Percentiles rank a stretch among this genome's conserved stretches.
Conservation (phyloP, 2,797 vertebrate species). For the Xiphorhynchus erythropygius region DNA sequence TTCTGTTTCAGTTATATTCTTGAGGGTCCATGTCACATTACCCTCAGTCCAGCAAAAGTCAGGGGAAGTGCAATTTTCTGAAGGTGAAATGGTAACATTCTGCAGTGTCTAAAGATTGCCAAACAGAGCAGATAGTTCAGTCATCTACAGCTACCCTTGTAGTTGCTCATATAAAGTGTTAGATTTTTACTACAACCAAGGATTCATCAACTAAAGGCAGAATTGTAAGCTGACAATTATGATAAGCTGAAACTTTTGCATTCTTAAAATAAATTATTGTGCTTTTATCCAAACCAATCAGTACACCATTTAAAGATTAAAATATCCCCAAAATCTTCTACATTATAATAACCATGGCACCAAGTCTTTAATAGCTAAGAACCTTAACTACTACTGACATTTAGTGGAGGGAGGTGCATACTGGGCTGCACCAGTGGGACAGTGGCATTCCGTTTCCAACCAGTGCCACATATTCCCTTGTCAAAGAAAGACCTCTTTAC, state of each 20-base stretch:
- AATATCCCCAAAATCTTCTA: not conserved
- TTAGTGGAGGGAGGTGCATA: not conserved
- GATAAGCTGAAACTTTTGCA: not conserved
- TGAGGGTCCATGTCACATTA: slow-evolving; percentile 75
- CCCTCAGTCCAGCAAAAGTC: slow-evolving; percentile 80
- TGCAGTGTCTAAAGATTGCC: slow-evolving; percentile 57
- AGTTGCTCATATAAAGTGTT: not conserved
- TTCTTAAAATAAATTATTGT: not conserved
- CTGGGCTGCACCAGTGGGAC: not conserved
- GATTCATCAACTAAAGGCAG: not conserved
- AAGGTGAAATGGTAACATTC: slow-evolving; percentile 81
- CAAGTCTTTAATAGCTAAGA: not conserved
- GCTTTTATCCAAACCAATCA: not conserved
- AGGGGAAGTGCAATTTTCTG: slow-evolving; percentile 76
- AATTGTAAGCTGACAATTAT: not conserved
- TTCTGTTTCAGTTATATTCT: slow-evolving; percentile 76
- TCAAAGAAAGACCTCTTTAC: not conserved
- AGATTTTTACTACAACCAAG: not conserved
- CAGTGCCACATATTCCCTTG: not conserved
- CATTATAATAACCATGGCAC: not conserved
- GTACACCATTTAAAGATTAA: not conserved
- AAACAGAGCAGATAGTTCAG: not conserved
- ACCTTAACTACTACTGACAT: not conserved
- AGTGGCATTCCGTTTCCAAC: not conserved
- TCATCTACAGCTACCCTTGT: not conserved